These are phyloP conservation scores for Cyanocitta stelleri DNA, from an alignment of 2,113 vertebrate genomes.

Conservation along the genomic window DNA sequence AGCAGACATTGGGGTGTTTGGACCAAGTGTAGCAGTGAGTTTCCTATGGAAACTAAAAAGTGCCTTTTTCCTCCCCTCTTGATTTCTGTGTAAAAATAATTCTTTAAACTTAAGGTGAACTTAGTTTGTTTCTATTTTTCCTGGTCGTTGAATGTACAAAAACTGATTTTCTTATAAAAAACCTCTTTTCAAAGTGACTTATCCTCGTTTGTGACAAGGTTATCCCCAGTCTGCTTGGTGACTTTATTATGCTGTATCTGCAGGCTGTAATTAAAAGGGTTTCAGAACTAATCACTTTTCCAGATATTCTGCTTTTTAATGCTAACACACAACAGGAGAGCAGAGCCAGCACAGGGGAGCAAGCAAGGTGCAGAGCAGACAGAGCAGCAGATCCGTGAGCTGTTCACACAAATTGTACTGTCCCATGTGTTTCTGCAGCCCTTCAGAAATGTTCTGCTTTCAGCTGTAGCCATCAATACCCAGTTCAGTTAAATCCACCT, in stretches of 20 bases:
- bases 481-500: neutral
- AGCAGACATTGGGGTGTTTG: neutral
- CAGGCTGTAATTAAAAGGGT: neutral
- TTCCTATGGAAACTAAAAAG: neutral
- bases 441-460: neutral
- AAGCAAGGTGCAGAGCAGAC: neutral
- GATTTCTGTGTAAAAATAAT: neutral
- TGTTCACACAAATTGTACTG: neutral
- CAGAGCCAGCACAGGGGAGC: neutral
- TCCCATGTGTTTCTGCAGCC: neutral
- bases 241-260: neutral
- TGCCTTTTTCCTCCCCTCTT: rapidly evolving
- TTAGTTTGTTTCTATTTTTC: neutral
- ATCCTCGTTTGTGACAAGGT: neutral
- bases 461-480: neutral
- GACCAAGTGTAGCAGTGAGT: neutral
- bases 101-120: neutral
- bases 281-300: neutral
- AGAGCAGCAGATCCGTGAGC: neutral
- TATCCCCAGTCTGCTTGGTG: neutral
- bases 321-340: neutral
- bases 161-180: neutral
- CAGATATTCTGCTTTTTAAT: neutral
- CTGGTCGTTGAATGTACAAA: neutral
- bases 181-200: neutral